Base-by-base conservation (phyloP, 2,797 vertebrate species). In the Enteromius argenteus region DNA sequence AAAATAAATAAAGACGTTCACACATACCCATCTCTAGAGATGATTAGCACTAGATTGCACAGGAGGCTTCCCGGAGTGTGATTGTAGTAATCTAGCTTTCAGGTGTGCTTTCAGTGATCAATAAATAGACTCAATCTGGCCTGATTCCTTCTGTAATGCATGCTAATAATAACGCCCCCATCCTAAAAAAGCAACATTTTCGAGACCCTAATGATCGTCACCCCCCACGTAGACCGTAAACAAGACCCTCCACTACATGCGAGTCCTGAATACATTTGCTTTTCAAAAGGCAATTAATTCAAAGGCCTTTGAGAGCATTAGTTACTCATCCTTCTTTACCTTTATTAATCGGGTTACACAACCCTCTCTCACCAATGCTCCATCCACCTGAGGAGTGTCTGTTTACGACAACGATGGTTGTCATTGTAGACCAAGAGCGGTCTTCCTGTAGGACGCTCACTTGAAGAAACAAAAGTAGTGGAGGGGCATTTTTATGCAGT, bases 391-490 rank as follows among this genome's bases (percentile, higher is more conserved):
- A 86, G 75, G 81, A 62, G 62, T 49, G 53, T 86, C 80, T 90
- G 86, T 86, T 90, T 85, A 82, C 8, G 17, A 39, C 69, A 85
- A 76, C 32, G 35, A 74, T 32, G 81, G 68, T 46, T 80, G 80
- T 80, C 71, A 69, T 74, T 72, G 71, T 81, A 84, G 73, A n/a
- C 77, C 21, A 5, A 86, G 72, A 68, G 72, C 67, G 10, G 81
- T n/a, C 80, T 80, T 86, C 46, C 42, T 60, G 27, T 79, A 79
- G 83, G 72, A 81, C 85, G 68, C 51, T 56, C 86, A 83, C 91
- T 86, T 90, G 90, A 91, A 93, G 93, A 94, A 94, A 95, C 93
- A 94, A 94, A 95, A 94, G 93, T 93, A 92, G 93, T 92, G 93
- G 90, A 91, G 92, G 92, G 67, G 71, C 78, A 74, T 86, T 95